phyloP scores from a whole-genome alignment of 2,113 vertebrate species.

The Sula dactylatra region DNA sequence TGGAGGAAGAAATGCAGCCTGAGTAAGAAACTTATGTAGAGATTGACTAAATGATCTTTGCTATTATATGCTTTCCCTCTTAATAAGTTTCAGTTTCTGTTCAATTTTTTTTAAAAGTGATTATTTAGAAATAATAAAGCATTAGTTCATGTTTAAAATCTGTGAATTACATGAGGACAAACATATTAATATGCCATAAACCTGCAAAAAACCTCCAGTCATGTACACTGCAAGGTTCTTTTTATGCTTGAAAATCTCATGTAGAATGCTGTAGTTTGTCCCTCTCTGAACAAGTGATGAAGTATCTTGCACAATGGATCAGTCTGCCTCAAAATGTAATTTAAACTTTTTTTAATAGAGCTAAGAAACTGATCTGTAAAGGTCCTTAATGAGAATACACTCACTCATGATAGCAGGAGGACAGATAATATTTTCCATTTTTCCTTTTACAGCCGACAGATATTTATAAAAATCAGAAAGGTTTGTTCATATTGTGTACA shows the following conservation, averaged over 20 bases:
- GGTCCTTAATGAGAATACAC: not conserved
- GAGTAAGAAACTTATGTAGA: not conserved
- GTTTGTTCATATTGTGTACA: not conserved
- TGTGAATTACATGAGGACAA: not conserved
- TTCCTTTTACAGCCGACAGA: not conserved
- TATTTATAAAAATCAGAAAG: not conserved
- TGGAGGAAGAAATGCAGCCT: not conserved
- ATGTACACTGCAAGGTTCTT: not conserved
- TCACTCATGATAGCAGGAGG: not conserved
- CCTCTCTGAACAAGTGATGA: not conserved
- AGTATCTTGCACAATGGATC: not conserved
- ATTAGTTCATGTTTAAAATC: not conserved
- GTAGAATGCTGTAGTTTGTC: not conserved
- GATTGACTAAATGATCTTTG: not conserved
- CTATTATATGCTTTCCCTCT: not conserved
- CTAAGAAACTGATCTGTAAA: not conserved
- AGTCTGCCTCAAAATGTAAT: not conserved
- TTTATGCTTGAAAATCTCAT: not conserved
- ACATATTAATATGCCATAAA: not conserved
- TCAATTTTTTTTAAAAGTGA: not conserved
- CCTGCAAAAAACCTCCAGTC: not conserved
- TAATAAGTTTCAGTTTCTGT: not conserved
- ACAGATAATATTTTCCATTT: not conserved
- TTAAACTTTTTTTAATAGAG: not conserved
- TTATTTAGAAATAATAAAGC: not conserved